Percentiles rank a stretch among this genome's conserved stretches.
phyloP scores from a whole-genome alignment of 2,888 invertebrate species.

The Cheilosia grossa region DNA sequence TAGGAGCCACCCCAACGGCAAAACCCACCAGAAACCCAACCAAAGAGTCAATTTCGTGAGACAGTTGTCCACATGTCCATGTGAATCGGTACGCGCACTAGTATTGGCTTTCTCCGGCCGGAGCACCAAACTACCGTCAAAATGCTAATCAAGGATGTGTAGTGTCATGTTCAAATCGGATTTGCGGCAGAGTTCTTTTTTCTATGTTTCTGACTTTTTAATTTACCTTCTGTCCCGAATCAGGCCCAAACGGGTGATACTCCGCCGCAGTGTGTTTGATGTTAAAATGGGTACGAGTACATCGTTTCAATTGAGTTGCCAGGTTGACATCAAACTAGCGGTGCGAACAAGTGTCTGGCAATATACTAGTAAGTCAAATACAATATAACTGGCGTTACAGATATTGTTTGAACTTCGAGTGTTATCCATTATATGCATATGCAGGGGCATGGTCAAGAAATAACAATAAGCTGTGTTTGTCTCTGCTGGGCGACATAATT shows the following conservation, averaged over 20 bases:
- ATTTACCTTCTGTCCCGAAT: conserved; percentile 16
- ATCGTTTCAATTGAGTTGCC: conserved; percentile 66
- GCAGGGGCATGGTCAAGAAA: conserved; percentile 10
- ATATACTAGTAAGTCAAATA: conserved; percentile 31
- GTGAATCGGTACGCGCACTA: neutral
- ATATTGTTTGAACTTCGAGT: conserved; percentile 22
- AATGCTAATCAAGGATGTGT: conserved; percentile 73
- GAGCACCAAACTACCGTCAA: conserved; percentile 54
- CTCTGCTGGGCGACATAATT: conserved; percentile 5
- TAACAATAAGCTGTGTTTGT: conserved; percentile 36
- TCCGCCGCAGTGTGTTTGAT: conserved; percentile 48
- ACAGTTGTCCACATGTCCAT: neutral
- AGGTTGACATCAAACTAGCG: conserved; percentile 36
- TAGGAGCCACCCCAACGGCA: conserved; percentile 57
- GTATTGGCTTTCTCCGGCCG: conserved; percentile 35
- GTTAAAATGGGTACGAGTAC: conserved; percentile 22
- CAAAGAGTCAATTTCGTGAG: conserved; percentile 22
- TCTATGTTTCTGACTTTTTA: conserved; percentile 13
- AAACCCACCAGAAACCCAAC: conserved; percentile 47
- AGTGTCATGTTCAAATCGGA: conserved; percentile 75
- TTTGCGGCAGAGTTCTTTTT: conserved; percentile 60
- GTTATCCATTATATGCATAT: conserved; percentile 7
- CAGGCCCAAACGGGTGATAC: neutral
- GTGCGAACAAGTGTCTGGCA: conserved; percentile 19
- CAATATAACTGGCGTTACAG: conserved; percentile 5